Evolutionary conservation across 2,888 invertebrate species (phyloP).

Genomic region (Ormyrus labotus): DNA sequence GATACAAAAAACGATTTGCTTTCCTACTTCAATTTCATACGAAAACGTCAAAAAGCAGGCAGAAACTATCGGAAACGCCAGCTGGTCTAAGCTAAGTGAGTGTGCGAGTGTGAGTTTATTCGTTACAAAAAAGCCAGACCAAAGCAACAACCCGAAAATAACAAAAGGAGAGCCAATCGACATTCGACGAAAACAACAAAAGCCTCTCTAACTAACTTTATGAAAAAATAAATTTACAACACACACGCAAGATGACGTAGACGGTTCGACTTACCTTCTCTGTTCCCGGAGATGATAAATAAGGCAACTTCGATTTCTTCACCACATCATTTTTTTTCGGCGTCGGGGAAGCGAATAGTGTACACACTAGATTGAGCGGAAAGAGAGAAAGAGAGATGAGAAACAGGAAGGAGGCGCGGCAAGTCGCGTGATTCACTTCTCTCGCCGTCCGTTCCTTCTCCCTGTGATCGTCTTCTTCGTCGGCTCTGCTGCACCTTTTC

Average conservation of each 20-base stretch:
- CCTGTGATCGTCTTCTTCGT: too few species aligned
- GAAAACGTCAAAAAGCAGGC: not conserved
- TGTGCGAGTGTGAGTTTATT: too few species aligned
- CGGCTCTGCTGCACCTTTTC: too few species aligned
- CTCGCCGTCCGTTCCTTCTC: too few species aligned
- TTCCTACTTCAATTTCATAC: slow-evolving; percentile 5
- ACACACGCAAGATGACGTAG: too few species aligned
- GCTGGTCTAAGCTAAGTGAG: not conserved
- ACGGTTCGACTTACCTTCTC: slow-evolving; percentile 49
- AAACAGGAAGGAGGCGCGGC: slow-evolving; percentile 3
- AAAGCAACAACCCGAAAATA: too few species aligned
- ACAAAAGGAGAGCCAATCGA: too few species aligned
- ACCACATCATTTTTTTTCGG: slow-evolving; percentile 68
- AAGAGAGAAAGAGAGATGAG: not conserved
- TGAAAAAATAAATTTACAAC: too few species aligned
- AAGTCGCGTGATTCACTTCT: too few species aligned
- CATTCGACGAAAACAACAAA: too few species aligned
- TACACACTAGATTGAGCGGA: not conserved
- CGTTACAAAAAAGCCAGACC: too few species aligned
- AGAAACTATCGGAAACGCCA: not conserved
- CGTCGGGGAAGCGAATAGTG: not conserved
- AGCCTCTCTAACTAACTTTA: too few species aligned
- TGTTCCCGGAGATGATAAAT: slow-evolving; percentile 49
- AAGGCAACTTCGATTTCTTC: slow-evolving; percentile 61
- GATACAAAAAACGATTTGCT: not conserved